phyloP scores from a whole-genome alignment of 2,113 vertebrate species.

The Rhombomys opimus region DNA sequence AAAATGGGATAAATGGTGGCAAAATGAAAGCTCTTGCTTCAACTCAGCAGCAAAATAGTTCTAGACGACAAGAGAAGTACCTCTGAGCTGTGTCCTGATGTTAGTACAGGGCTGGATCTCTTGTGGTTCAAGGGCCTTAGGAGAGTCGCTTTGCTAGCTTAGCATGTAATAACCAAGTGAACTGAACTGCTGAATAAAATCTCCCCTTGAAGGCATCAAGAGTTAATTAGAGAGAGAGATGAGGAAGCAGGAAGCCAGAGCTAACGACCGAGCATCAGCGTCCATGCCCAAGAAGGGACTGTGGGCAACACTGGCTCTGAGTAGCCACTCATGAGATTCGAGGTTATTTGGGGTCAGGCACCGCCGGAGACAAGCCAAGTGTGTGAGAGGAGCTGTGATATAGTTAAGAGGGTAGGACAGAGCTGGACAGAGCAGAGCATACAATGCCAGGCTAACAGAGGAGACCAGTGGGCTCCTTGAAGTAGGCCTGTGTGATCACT shows the following conservation, averaged over 20 bases:
- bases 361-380: background rate
- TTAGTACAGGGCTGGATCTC: background rate
- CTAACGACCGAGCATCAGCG: background rate
- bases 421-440: background rate
- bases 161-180: background rate
- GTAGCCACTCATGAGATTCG: background rate
- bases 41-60: background rate
- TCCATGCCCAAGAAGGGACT: background rate
- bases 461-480: background rate
- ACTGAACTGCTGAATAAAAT: background rate
- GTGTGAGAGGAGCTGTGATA: background rate
- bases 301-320: too few species aligned
- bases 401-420: background rate
- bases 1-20: too few species aligned
- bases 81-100: background rate
- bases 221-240: background rate
- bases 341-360: background rate
- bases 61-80: background rate
- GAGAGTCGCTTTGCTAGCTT: background rate
- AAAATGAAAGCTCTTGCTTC: slow-evolving; percentile 6
- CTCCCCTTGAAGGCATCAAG: background rate
- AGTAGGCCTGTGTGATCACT: background rate
- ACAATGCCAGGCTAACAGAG: background rate
- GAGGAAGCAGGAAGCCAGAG: background rate
- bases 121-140: slow-evolving; percentile 1